These are phyloP conservation scores for Ichneumon xanthorius DNA, from an alignment of 2,888 invertebrate species.

Conservation along the genomic window DNA sequence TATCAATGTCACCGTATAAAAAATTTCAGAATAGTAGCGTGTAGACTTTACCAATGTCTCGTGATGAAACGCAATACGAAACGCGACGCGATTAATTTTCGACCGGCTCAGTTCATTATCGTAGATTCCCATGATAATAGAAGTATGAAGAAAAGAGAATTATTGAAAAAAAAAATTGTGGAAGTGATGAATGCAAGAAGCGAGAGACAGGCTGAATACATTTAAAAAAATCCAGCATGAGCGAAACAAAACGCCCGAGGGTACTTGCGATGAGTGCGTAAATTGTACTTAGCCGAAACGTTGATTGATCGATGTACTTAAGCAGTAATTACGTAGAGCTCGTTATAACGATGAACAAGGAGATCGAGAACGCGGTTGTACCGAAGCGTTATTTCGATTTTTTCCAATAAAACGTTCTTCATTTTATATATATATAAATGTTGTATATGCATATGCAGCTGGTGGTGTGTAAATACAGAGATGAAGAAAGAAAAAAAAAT, in stretches of 20 bases:
- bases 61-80: slow-evolving; percentile 16
- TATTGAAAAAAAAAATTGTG: slow-evolving; percentile 32
- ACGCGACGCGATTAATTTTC: slow-evolving; percentile 18
- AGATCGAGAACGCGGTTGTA: slow-evolving; percentile 56
- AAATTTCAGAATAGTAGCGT: slow-evolving; percentile 27
- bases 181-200: slow-evolving; percentile 25
- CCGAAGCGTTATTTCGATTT: slow-evolving; percentile 70
- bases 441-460: slow-evolving; percentile 58
- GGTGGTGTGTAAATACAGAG: slow-evolving; percentile 61
- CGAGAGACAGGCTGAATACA: slow-evolving; percentile 9
- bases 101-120: slow-evolving; percentile 4
- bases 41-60: slow-evolving; percentile 34
- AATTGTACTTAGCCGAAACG: slow-evolving; percentile 65
- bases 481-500: slow-evolving; percentile 17
- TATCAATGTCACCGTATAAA: slow-evolving; percentile 11
- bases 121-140: background rate
- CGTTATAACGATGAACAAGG: slow-evolving; percentile 55
- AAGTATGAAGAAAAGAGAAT: slow-evolving; percentile 1
- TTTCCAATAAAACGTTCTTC: slow-evolving; percentile 43
- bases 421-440: slow-evolving; percentile 53
- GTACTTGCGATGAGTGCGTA: slow-evolving; percentile 59
- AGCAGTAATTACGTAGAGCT: slow-evolving; percentile 65
- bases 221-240: slow-evolving; percentile 61
- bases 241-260: slow-evolving; percentile 57
- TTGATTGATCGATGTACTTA: slow-evolving; percentile 79